Percentiles rank a stretch among this genome's conserved stretches.
phyloP scores from a whole-genome alignment of 2,797 vertebrate species.

The Muscicapa comitata region DNA sequence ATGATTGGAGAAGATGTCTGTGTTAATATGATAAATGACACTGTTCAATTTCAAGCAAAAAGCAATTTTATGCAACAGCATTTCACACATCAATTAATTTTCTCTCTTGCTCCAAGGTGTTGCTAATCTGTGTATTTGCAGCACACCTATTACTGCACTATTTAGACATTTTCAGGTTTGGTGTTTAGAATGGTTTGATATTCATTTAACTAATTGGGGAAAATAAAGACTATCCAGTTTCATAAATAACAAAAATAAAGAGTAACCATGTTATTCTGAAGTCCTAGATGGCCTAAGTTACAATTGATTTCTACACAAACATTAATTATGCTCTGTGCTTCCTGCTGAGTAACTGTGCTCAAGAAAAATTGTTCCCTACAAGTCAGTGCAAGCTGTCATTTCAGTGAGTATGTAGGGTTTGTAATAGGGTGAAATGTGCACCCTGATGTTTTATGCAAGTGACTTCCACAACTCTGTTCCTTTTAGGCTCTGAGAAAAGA shows the following conservation, averaged over 20 bases:
- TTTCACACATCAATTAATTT: background rate
- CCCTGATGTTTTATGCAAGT: background rate
- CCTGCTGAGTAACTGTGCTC: background rate
- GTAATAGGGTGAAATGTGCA: background rate
- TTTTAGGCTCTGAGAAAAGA: background rate
- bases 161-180: background rate
- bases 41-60: background rate
- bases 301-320: background rate
- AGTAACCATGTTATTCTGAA: background rate
- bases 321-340: slow-evolving; percentile 19
- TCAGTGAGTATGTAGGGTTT: background rate
- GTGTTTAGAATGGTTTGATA: background rate
- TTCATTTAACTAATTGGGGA: slow-evolving; percentile 17
- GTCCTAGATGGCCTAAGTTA: background rate
- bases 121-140: background rate
- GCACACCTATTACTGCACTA: background rate
- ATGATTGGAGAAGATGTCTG: background rate
- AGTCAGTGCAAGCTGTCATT: background rate
- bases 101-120: background rate
- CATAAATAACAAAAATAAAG: slow-evolving; percentile 1
- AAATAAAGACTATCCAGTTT: background rate
- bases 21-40: background rate
- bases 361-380: background rate
- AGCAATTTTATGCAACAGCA: background rate
- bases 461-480: background rate